Conservation (phyloP, 1,140 invertebrate species). For the Chlorops oryzae region DNA sequence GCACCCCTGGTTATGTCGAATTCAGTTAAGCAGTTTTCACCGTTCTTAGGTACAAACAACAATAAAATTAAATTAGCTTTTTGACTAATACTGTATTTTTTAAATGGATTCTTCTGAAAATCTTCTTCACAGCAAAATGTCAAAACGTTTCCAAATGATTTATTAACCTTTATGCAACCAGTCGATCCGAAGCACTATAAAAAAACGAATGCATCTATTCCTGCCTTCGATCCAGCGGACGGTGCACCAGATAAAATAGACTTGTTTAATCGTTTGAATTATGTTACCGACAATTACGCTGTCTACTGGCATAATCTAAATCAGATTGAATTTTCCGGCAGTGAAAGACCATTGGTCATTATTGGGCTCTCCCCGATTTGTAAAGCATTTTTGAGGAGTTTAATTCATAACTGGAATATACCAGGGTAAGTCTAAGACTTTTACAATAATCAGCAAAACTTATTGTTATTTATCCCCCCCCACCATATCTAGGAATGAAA, state of each 20-base stretch:
- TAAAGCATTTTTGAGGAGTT: conserved; percentile 28
- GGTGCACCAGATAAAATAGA: too few relatives aligned
- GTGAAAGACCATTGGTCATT: conserved; percentile 22
- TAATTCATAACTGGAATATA: conserved; percentile 32
- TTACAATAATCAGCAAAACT: not conserved
- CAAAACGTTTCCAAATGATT: conserved; percentile 25
- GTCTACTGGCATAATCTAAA: conserved; percentile 28
- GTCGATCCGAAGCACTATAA: conserved; percentile 23
- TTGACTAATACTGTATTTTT: too few relatives aligned
- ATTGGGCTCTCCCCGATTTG: conserved; percentile 22
- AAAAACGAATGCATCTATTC: too few relatives aligned
- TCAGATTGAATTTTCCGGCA: conserved; percentile 27
- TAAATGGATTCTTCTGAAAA: too few relatives aligned
- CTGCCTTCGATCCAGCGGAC: too few relatives aligned
- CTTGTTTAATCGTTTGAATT: too few relatives aligned
- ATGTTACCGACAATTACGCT: conserved; percentile 14
- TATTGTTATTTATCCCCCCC: not conserved
- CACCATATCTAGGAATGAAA: conserved; percentile 15
- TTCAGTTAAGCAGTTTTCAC: too few relatives aligned
- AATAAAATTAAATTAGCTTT: too few relatives aligned
- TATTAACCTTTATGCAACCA: conserved; percentile 31
- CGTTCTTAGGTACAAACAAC: too few relatives aligned
- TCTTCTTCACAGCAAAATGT: too few relatives aligned
- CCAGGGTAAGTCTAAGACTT: conserved; percentile 21
- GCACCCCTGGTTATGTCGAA: too few relatives aligned